Conservation (phyloP, 2,797 vertebrate species). For the Myripristis murdjan region DNA sequence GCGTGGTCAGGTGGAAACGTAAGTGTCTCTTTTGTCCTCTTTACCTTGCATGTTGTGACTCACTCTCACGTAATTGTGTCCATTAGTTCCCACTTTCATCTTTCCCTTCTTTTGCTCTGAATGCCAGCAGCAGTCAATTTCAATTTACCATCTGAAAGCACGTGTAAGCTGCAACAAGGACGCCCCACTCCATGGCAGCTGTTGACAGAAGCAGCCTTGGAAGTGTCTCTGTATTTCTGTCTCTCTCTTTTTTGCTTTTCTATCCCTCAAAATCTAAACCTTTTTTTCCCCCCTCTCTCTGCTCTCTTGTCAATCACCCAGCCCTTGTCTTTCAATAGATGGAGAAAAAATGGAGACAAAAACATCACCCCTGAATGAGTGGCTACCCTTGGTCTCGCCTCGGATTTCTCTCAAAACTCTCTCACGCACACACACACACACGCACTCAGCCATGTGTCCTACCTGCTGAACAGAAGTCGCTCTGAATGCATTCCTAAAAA, state of each 20-base stretch:
- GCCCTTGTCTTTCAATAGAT: constrained; percentile 12
- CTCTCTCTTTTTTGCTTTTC: not conserved
- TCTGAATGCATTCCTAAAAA: not conserved
- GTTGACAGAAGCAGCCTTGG: constrained; percentile 50
- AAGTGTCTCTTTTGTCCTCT: constrained; percentile 36
- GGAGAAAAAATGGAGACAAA: not conserved
- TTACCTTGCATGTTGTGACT: constrained; percentile 44
- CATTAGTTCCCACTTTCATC: constrained; percentile 50
- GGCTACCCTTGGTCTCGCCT: no score
- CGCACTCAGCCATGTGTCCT: no score
- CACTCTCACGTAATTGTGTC: constrained; percentile 49
- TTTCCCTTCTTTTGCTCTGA: constrained; percentile 41
- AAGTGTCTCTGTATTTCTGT: constrained; percentile 37
- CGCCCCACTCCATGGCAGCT: constrained; percentile 28
- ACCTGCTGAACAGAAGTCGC: not conserved
- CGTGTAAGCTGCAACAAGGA: constrained; percentile 58
- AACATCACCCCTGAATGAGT: no score
- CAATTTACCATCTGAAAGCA: constrained; percentile 60
- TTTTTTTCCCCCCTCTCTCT: not conserved
- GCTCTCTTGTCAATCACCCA: constrained; percentile 3
- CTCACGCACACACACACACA: no score
- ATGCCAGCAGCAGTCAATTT: constrained; percentile 37
- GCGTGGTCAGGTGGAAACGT: constrained; percentile 32
- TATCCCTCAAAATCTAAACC: not conserved
- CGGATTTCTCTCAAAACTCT: no score